Base-by-base conservation (phyloP, 2,797 vertebrate species). In the Hylomyscus alleni region DNA sequence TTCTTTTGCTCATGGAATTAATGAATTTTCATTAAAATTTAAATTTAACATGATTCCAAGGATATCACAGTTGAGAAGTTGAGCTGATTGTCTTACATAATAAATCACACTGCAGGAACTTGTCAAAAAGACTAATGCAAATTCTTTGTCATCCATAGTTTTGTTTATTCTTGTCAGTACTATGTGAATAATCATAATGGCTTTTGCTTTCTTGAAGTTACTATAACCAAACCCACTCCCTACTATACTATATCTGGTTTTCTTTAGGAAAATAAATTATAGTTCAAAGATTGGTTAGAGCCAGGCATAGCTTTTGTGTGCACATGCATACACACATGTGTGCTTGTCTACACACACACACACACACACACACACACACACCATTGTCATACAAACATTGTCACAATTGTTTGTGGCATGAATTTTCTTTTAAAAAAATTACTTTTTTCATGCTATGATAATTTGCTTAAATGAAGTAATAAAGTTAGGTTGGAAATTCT, bases 21-120 rank as follows among this genome's bases (percentile, higher is more conserved):
- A 98, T 98, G 96, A 97, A 98, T 97, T 98, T 98, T 97, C 94
- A 98, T 98, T 98, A 96, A 98, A 98, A 98, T 98, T 98, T 95
- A 97, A 97, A 98, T 98, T 97, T 96, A 86, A 97, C 97, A 96
- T 3, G 6, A 96, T 97, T 91, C 76, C 86, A 97, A 94, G 1
- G 11, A 96, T 96, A 96, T 93, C 97, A 98, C 98, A 95, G 52
- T 90, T 85, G 89, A 98, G 86, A 97, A 90, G 94, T 93, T 88
- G 93, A 97, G 94, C 92, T 90, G 80, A 98, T 91, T 97, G 92
- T 96, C 86, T 97, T 97, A 78, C 78, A 19, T 91, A 97, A 98
- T 95, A 98, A 97, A 94, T 95, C 93, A 93, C 80, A 90, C 69
- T 78, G 75, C 94, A 97, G 94, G 97, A 84, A 97, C 58, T 97